Conservation (phyloP, 1,140 invertebrate genomes). For the Arctopsyche grandis region DNA sequence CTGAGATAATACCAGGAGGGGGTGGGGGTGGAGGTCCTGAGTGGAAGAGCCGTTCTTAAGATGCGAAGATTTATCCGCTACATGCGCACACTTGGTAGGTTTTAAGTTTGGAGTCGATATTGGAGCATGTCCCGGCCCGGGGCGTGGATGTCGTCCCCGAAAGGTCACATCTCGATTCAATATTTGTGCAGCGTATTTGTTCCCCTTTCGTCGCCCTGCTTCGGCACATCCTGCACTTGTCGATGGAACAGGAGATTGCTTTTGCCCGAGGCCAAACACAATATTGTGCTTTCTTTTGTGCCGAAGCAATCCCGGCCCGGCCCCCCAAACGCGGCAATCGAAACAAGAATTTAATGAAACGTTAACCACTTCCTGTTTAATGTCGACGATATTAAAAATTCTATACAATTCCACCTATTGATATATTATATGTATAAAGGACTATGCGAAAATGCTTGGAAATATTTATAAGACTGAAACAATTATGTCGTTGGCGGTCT, state of each 20-base stretch:
- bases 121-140: too few relatives aligned
- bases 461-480: too few relatives aligned
- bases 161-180: too few relatives aligned
- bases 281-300: constrained; percentile 36
- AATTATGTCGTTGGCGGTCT: too few relatives aligned
- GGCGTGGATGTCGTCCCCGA: too few relatives aligned
- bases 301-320: background rate
- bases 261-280: constrained; percentile 40
- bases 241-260: constrained; percentile 41
- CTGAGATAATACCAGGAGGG: constrained; percentile 45
- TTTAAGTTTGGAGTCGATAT: too few relatives aligned
- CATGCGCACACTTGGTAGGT: too few relatives aligned
- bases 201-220: background rate
- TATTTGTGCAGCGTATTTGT: too few relatives aligned
- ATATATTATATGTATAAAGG: too few relatives aligned
- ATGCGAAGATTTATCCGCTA: background rate
- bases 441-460: too few relatives aligned
- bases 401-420: background rate
- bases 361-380: constrained; percentile 40
- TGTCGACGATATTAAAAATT: constrained; percentile 28
- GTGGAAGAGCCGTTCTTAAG: background rate
- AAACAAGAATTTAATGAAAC: constrained; percentile 43
- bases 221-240: background rate
- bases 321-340: background rate
- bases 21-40: background rate